Conservation (phyloP, 1,140 invertebrate species). For the Popillia japonica region DNA sequence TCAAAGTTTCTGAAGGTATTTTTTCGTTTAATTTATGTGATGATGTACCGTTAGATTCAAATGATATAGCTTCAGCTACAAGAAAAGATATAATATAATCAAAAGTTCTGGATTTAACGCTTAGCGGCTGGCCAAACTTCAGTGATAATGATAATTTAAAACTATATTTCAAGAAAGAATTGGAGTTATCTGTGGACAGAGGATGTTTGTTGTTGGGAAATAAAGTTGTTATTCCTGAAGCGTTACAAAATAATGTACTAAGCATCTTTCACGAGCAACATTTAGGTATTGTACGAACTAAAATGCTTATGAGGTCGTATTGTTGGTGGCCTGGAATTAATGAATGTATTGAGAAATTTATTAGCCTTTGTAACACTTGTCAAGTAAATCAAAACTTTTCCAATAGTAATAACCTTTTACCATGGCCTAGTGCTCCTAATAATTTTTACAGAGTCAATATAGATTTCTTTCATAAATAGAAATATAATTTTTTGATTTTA, state of each 20-base stretch:
- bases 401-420: conserved; percentile 27
- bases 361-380: conserved; percentile 40
- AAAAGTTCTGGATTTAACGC: conserved; percentile 42
- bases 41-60: conserved; percentile 33
- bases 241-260: conserved; percentile 43
- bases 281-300: conserved; percentile 47
- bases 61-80: conserved; percentile 36
- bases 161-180: conserved; percentile 41
- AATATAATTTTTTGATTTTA: conserved; percentile 35
- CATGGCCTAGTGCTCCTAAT: conserved; percentile 36
- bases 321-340: conserved; percentile 49
- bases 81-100: conserved; percentile 43
- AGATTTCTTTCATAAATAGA: conserved; percentile 43
- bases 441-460: conserved; percentile 41
- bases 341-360: conserved; percentile 46
- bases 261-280: conserved; percentile 49
- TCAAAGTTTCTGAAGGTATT: conserved; percentile 7
- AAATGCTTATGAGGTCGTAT: conserved; percentile 46
- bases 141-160: conserved; percentile 38
- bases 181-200: conserved; percentile 35
- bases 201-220: conserved; percentile 44
- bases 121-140: conserved; percentile 34
- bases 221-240: conserved; percentile 45
- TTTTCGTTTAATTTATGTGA: conserved; percentile 41
- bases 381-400: conserved; percentile 35